Percentiles rank a stretch among this genome's conserved stretches.
These are phyloP conservation scores for Pempheris klunzingeri DNA, from an alignment of 2,797 vertebrate genomes.

Conservation along the genomic window DNA sequence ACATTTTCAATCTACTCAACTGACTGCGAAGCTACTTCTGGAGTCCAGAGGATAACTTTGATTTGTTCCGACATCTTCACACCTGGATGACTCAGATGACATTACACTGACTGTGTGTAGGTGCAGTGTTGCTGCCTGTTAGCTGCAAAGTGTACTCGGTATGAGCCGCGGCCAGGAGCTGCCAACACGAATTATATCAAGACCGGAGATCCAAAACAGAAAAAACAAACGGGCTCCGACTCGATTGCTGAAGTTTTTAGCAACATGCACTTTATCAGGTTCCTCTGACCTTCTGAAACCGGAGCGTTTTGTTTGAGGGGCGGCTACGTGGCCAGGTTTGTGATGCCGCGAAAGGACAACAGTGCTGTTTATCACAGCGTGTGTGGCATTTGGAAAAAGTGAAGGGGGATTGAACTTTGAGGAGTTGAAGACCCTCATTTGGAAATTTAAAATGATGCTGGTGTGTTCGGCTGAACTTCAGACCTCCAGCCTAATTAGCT, in stretches of 20 bases:
- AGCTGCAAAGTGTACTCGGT: constrained; percentile 39
- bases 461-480: background rate
- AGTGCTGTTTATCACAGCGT: constrained; percentile 22
- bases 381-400: constrained; percentile 45
- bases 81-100: constrained; percentile 54
- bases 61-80: constrained; percentile 45
- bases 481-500: background rate
- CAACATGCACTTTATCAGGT: constrained; percentile 62
- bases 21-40: background rate
- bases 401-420: background rate
- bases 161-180: constrained; percentile 45
- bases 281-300: constrained; percentile 61
- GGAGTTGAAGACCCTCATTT: background rate
- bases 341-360: constrained; percentile 22
- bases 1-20: background rate
- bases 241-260: constrained; percentile 36
- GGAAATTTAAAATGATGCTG: background rate
- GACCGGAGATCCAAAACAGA: constrained; percentile 50
- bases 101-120: constrained; percentile 43
- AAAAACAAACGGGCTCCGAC: constrained; percentile 35
- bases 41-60: constrained; percentile 23
- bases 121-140: constrained; percentile 46
- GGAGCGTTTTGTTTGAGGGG: constrained; percentile 42
- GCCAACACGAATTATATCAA: constrained; percentile 55
- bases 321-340: constrained; percentile 15